A percentile compares a stretch with the other conserved stretches of the same genome.
Evolutionary conservation across 2,888 invertebrate genomes (phyloP).

Genomic region (Mamestra brassicae): DNA sequence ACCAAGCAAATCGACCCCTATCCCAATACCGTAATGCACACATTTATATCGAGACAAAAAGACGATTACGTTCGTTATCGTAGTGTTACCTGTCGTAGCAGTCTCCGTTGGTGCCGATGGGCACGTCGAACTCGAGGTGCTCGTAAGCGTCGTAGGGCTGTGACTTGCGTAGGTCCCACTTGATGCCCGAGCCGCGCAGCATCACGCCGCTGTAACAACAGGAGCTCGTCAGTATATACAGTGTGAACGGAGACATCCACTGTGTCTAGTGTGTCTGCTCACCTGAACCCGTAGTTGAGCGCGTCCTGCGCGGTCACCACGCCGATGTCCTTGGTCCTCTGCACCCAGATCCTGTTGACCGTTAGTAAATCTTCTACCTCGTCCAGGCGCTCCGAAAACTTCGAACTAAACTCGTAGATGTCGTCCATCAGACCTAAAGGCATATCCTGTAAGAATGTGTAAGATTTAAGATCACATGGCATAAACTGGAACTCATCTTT

Average conservation of each 20-base stretch:
- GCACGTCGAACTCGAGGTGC: slow-evolving; percentile 98
- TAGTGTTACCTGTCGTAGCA: slow-evolving; percentile 96
- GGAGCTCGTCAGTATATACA: too few species aligned
- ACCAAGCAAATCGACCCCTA: too few species aligned
- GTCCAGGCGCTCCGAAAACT: slow-evolving; percentile 97
- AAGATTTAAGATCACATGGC: too few species aligned
- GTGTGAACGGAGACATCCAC: too few species aligned
- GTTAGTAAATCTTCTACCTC: slow-evolving; percentile 99
- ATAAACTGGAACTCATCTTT: too few species aligned
- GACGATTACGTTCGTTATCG: too few species aligned
- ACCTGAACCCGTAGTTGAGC: slow-evolving; percentile 98
- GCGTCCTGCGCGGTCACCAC: slow-evolving; percentile 98
- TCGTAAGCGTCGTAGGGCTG: slow-evolving; percentile 99
- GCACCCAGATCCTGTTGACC: slow-evolving; percentile 97
- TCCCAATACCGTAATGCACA: too few species aligned
- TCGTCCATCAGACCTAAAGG: slow-evolving; percentile 99
- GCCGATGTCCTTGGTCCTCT: slow-evolving; percentile 97
- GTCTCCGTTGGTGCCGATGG: slow-evolving; percentile 98
- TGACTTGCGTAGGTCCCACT: slow-evolving; percentile 99
- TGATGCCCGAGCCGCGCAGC: slow-evolving; percentile 99
- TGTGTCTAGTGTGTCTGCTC: background rate
- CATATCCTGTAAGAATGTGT: slow-evolving; percentile 93
- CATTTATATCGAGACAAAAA: background rate
- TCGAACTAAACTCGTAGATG: slow-evolving; percentile 97
- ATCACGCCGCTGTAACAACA: slow-evolving; percentile 96